Evolutionary conservation across 2,113 vertebrate species (phyloP), one percentile per base, ranked within the genome.

Genomic region (Gymnocephalus cernua): DNA sequence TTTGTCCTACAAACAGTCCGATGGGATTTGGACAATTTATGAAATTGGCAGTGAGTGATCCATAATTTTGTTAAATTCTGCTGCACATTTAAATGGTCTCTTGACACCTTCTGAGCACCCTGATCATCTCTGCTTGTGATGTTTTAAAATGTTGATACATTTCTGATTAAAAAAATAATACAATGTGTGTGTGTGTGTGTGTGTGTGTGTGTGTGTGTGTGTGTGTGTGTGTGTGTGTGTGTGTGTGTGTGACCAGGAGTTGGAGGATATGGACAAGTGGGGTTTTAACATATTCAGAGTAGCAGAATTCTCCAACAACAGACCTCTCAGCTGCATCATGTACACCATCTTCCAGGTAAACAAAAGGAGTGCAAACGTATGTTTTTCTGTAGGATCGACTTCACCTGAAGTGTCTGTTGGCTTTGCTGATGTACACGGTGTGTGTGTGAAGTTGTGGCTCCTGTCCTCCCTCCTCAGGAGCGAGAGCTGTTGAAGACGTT

Each of bases 261-360:
- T 98, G 84, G 95, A 97, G 86, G 94, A 97, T 69, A 90, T 96
- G 86, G 95, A 96, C 90, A 96, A 93, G 65, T 99, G 97, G 97
- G 96, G 96, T 7, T 94, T 98, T 0, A 93, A 99, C 6, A 89
- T 98, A 66, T 99, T 99, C 90, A 96, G 92, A 82, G 92, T 98
- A 0, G 95, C 97, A 0, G 96, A 98, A 72, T 95, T 97, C 74
- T 97, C 97, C 0, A 96, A 95, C 76, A 95, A 96, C 92, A 95
- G 91, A 80, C 97, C 97, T 1, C 94, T 99, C 51, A 97, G 97
- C 0, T 97, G 96, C 90, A 64, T 97, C 91, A 95, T 97, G 92
- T 97, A 97, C 79, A 87, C 94, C 89, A 96, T 98, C 93, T 97
- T 99, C 87, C 97, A 97, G 97, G 97, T 98, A 81, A 53, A 61